Base-by-base conservation (phyloP, 2,797 vertebrate species). In the Chiroxiphia lanceolata region DNA sequence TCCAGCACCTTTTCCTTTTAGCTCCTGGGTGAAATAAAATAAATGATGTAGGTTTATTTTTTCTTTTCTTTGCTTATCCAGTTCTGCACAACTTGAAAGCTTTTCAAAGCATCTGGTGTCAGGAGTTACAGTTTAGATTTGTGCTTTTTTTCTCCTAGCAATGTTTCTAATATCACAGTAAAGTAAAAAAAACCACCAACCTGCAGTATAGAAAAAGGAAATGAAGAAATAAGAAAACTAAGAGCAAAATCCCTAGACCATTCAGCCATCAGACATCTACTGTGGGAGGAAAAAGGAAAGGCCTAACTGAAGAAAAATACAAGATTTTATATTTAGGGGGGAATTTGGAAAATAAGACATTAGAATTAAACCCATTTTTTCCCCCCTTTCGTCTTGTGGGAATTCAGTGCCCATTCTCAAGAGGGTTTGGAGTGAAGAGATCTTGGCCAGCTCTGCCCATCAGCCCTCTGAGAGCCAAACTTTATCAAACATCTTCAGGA, bases 81-180 rank as follows among this genome's bases (percentile, higher is more conserved):
- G 65, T 84, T 86, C 90, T 95, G 83, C 47, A 91, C 81, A 93
- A 95, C 93, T 95, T 95, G 94, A 96, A 96, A 95, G 95, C 80
- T 69, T 95, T 95, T 96, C 94, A 94, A 91, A 94, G 85, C 68
- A 76, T 79, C 72, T 87, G 45, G 69, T 94, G 94, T 96, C 45
- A 36, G 72, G 67, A 93, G 88, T 61, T 94, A 88, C 85, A 61
- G 90, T 95, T 93, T 88, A 65, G 61, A 80, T 88, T 89, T 94
- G 80, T 94, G 83, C 27, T 67, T 64, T 71, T 87, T 90, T 91
- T 83, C 42, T 79, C 65, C 67, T 81, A 91, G 88, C 93, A 91
- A 81, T 83, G 77, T 94, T 95, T 91, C 94, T 47, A 94, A 83
- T 88, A 94, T 90, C 90, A 88, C 79, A 93, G 85, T 27, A 79